These are phyloP conservation scores for Leptodactylus fuscus DNA, from an alignment of 2,113 vertebrate genomes.

Conservation along the genomic window DNA sequence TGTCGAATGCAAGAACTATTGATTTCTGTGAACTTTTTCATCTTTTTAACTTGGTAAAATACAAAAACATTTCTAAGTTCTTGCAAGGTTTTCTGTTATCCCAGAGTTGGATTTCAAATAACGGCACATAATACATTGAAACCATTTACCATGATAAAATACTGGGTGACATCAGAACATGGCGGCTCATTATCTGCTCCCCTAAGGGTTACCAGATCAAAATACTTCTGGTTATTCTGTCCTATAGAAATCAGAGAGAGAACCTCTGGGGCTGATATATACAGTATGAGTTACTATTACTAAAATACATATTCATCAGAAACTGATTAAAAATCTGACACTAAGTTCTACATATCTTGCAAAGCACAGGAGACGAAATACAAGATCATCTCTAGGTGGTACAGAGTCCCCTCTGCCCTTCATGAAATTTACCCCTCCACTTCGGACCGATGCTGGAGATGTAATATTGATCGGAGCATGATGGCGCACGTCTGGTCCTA, in stretches of 20 bases:
- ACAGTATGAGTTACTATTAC: no score
- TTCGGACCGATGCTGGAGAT: no score
- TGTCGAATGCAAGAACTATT: conserved; percentile 66
- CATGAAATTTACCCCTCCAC: no score
- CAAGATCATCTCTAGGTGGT: no score
- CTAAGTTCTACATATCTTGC: no score
- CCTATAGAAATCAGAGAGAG: not conserved
- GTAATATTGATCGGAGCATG: no score
- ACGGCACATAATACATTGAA: not conserved
- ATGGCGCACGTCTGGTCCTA: no score
- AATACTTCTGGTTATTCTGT: not conserved
- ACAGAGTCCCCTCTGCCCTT: no score
- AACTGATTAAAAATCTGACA: no score
- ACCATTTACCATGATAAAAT: not conserved
- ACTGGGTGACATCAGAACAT: no score
- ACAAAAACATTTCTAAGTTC: not conserved
- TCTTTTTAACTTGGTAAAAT: conserved; percentile 59
- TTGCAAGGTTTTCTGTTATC: not conserved
- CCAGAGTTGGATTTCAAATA: not conserved
- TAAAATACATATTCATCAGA: no score
- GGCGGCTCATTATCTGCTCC: not conserved
- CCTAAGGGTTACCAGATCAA: not conserved
- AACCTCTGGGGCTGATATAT: not conserved
- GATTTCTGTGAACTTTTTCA: conserved; percentile 66
- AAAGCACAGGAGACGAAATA: no score